Evolutionary conservation across 2,113 vertebrate species (phyloP).

Genomic region (Misgurnus anguillicaudatus): DNA sequence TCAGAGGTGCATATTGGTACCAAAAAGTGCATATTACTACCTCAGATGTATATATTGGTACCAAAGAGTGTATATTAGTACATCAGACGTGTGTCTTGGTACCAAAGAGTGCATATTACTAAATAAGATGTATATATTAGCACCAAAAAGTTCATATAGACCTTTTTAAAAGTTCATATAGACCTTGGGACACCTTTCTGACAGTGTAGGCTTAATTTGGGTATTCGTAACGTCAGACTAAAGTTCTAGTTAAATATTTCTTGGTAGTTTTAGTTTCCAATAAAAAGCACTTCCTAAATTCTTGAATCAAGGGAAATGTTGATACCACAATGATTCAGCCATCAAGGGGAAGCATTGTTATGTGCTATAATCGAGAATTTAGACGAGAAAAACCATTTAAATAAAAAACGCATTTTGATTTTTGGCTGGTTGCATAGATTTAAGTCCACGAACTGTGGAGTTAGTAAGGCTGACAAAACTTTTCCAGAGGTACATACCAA

Average conservation of each 20-base stretch:
- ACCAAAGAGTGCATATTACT: too few relatives aligned
- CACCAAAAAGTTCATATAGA: too few relatives aligned
- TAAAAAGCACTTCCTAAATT: conserved; percentile 41
- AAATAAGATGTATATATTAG: too few relatives aligned
- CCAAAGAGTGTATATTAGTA: too few relatives aligned
- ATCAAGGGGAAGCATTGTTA: background rate
- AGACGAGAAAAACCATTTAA: background rate
- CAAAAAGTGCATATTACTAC: too few relatives aligned
- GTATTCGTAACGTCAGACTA: too few relatives aligned
- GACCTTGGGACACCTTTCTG: too few relatives aligned
- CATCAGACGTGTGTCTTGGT: too few relatives aligned
- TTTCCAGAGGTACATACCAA: conserved; percentile 79
- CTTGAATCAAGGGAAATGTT: background rate
- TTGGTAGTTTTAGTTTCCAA: conserved; percentile 11
- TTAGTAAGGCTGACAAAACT: background rate
- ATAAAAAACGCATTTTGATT: background rate
- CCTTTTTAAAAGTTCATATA: too few relatives aligned
- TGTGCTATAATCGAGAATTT: too few relatives aligned
- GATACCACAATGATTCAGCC: conserved; percentile 16
- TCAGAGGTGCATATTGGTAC: too few relatives aligned
- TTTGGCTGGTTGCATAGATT: background rate
- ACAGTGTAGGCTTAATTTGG: background rate
- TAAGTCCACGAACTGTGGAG: background rate
- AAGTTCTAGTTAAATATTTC: background rate
- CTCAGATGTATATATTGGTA: too few relatives aligned